Evolutionary conservation across 2,888 invertebrate genomes (phyloP).

Genomic region (Fissipunctia ypsillon): DNA sequence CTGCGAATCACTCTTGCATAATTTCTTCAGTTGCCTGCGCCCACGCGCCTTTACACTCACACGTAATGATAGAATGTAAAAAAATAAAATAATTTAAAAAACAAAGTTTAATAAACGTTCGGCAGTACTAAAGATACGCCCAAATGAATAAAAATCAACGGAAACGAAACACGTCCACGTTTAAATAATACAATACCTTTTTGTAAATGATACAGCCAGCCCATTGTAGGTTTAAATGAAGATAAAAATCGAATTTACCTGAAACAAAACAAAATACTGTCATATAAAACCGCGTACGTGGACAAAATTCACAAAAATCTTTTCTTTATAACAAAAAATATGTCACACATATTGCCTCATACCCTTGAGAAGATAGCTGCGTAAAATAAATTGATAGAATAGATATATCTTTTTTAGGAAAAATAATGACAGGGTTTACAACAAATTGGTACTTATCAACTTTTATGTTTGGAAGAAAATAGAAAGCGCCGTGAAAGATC

Average conservation of each 20-base stretch:
- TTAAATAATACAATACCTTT: slow-evolving; percentile 30
- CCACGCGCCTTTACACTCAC: too few relatives aligned
- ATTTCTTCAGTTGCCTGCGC: neutral
- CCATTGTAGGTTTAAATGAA: slow-evolving; percentile 17
- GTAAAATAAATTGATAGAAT: slow-evolving; percentile 44
- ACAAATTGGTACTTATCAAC: slow-evolving; percentile 54
- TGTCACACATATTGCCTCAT: slow-evolving; percentile 31
- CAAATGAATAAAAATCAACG: neutral
- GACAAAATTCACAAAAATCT: slow-evolving; percentile 23
- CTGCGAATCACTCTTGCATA: neutral
- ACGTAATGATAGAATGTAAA: neutral
- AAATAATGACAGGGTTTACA: slow-evolving; percentile 52
- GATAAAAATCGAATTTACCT: slow-evolving; percentile 46
- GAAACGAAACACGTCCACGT: neutral
- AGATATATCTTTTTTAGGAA: slow-evolving; percentile 38
- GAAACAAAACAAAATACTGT: slow-evolving; percentile 43
- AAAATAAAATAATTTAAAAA: neutral
- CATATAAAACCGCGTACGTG: slow-evolving; percentile 28
- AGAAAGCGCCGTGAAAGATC: slow-evolving; percentile 40
- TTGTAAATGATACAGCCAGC: slow-evolving; percentile 19
- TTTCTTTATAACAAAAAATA: slow-evolving; percentile 28
- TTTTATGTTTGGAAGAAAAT: slow-evolving; percentile 40
- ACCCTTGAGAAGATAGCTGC: slow-evolving; percentile 37
- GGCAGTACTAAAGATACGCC: neutral
- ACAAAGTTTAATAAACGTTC: neutral